These are phyloP conservation scores for Haemorhous mexicanus DNA, from an alignment of 2,113 vertebrate genomes.

Conservation along the genomic window DNA sequence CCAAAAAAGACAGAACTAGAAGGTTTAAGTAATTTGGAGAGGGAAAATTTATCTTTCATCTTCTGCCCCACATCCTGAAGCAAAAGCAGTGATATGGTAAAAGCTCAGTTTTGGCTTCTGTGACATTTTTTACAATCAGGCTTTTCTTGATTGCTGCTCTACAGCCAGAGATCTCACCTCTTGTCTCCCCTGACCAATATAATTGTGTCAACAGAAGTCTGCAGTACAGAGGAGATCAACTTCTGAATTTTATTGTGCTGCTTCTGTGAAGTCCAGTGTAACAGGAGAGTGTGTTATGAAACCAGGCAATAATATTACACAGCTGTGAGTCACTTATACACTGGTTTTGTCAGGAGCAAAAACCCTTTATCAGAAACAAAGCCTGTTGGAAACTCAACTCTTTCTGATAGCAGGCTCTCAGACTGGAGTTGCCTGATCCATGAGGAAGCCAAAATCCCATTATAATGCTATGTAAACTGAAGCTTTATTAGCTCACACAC, in stretches of 20 bases:
- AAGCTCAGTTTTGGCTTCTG: neutral
- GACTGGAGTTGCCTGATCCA: neutral
- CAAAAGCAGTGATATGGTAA: neutral
- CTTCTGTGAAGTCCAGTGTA: conserved; percentile 19
- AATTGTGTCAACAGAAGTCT: conserved; percentile 11
- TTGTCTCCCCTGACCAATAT: conserved; percentile 2
- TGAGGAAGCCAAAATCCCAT: neutral
- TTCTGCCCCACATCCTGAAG: neutral
- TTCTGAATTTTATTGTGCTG: conserved; percentile 3
- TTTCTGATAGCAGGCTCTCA: neutral
- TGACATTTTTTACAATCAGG: neutral
- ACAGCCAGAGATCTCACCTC: neutral
- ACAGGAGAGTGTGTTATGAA: conserved; percentile 9
- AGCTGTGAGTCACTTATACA: neutral
- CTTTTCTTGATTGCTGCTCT: neutral
- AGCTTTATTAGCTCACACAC: neutral
- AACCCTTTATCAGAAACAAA: neutral
- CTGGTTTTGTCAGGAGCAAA: neutral
- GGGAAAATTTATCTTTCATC: neutral
- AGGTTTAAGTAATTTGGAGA: neutral
- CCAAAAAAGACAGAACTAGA: neutral
- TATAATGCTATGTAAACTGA: neutral
- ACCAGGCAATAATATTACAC: neutral
- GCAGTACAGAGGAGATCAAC: neutral
- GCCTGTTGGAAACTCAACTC: neutral